phyloP scores from a whole-genome alignment of 2,797 vertebrate genomes.

The Xerus rutilus region DNA sequence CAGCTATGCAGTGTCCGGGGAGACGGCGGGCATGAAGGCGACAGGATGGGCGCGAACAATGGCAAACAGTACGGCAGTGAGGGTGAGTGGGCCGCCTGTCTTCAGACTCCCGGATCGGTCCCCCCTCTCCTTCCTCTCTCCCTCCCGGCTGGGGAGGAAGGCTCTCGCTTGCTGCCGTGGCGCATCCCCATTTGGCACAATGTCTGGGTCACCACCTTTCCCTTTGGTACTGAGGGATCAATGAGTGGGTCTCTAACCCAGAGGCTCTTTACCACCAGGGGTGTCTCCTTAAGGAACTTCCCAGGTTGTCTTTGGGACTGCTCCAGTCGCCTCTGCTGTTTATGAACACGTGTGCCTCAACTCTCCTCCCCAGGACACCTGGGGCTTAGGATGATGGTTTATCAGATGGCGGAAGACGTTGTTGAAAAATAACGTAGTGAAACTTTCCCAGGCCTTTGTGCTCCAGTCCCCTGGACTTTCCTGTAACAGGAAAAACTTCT shows the following conservation, averaged over 20 bases:
- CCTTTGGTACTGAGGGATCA: background rate
- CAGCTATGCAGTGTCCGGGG: conserved; percentile 79
- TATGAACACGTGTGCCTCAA: conserved; percentile 40
- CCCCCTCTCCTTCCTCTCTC: background rate
- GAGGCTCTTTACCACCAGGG: background rate
- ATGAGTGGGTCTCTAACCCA: background rate
- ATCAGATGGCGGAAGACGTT: conserved; percentile 11
- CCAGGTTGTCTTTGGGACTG: conserved; percentile 5
- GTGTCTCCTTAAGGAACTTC: background rate
- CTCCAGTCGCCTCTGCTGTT: background rate
- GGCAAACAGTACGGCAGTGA: conserved; percentile 98
- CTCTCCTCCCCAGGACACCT: conserved; percentile 25
- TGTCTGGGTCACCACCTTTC: background rate
- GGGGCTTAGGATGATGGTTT: conserved; percentile 25
- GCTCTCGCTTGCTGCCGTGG: background rate
- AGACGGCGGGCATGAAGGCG: conserved; percentile 93
- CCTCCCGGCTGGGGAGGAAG: background rate
- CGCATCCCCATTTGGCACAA: conserved; percentile 8
- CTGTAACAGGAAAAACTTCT: conserved; percentile 64
- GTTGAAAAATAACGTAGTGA: conserved; percentile 49
- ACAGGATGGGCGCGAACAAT: conserved; percentile 99
- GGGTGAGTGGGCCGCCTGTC: conserved; percentile 90
- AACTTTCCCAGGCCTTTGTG: conserved; percentile 81
- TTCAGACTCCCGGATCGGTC: background rate
- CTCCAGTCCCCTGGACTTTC: background rate